These are phyloP conservation scores for Rhynchophorus ferrugineus DNA, from an alignment of 1,140 invertebrate genomes.

Conservation along the genomic window DNA sequence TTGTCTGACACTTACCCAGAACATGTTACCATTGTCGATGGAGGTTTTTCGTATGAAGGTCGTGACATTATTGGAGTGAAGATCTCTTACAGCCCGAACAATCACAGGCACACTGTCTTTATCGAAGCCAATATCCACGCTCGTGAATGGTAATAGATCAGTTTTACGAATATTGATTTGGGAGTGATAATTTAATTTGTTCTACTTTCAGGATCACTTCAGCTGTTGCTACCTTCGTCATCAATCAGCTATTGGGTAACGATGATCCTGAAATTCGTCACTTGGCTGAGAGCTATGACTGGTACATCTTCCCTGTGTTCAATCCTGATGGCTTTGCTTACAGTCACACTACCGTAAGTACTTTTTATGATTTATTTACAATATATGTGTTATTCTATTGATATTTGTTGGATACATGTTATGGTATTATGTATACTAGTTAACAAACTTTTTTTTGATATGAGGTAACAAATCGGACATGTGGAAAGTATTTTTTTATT, in stretches of 20 bases:
- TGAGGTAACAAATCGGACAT: too few species aligned
- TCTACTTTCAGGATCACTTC: slow-evolving; percentile 57
- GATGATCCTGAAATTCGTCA: slow-evolving; percentile 41
- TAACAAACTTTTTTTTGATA: too few species aligned
- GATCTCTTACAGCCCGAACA: slow-evolving; percentile 42
- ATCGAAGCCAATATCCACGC: slow-evolving; percentile 48
- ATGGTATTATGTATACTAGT: too few species aligned
- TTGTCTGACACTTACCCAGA: slow-evolving; percentile 43
- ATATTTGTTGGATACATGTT: too few species aligned
- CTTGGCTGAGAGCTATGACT: slow-evolving; percentile 54
- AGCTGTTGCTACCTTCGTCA: slow-evolving; percentile 59
- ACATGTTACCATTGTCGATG: slow-evolving; percentile 44
- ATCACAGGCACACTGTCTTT: slow-evolving; percentile 37
- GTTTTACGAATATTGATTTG: too few species aligned
- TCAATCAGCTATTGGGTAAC: slow-evolving; percentile 54
- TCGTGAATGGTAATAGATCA: slow-evolving; percentile 21
- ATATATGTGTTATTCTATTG: too few species aligned
- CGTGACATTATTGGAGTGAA: slow-evolving; percentile 55
- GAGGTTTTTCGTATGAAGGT: slow-evolving; percentile 51
- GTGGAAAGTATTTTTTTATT: too few species aligned
- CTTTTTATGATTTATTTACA: too few species aligned
- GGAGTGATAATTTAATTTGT: background rate
- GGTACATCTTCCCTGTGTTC: slow-evolving; percentile 61
- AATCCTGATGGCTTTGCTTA: slow-evolving; percentile 78
- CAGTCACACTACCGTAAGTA: slow-evolving; percentile 52